Evolutionary conservation across 2,113 vertebrate species (phyloP), one percentile per base, ranked within the genome.

Genomic region (Clupea harengus): DNA sequence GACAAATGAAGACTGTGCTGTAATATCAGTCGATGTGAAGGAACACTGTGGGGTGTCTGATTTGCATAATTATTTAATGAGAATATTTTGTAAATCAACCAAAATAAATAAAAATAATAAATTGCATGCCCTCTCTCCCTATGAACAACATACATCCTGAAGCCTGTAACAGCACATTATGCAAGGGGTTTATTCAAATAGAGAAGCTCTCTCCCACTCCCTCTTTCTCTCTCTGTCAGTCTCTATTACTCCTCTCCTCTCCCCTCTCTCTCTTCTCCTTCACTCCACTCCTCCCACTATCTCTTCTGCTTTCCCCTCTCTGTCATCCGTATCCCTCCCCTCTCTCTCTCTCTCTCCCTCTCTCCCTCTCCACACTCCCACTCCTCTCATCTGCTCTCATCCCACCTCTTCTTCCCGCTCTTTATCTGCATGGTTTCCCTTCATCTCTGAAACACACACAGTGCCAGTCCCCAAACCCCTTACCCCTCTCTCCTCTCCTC

Each of bases 111-210:
- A 39, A 78, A 78, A 39, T 8, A 67, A 67, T 67, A 39, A 78
- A 78, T 78, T 32, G 28, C 18, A n/a, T 25, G n/a, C 39, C 13
- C 25, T 78, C 25, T 1, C 39, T 78, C 28, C 72, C 25, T 39
- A 39, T 39, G 39, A 39, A 39, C 1, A 39, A 39, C 72, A 78
- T 78, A 15, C 15, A 39, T 17, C 15, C 11, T 39, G 13, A 78
- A 78, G 72, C 11, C 11, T 75, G 2, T 32, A 28, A 75, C 9
- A 32, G 11, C 10, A 78, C 4, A 78, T 78, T 32, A 78, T 44
- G 72, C 72, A 78, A 78, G 72, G 39, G 72, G 32, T 78, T 28
- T 39, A 78, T 78, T 78, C 72, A 78, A 39, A 78, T 15, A 15
- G 72, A 78, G 28, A 17, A 15, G 13, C 72, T 17, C 11, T 39